Evolutionary conservation across 37 sponge, comb jelly and placozoan genomes (phyloP).

Genomic region (Aphrocallistes beatrix): DNA sequence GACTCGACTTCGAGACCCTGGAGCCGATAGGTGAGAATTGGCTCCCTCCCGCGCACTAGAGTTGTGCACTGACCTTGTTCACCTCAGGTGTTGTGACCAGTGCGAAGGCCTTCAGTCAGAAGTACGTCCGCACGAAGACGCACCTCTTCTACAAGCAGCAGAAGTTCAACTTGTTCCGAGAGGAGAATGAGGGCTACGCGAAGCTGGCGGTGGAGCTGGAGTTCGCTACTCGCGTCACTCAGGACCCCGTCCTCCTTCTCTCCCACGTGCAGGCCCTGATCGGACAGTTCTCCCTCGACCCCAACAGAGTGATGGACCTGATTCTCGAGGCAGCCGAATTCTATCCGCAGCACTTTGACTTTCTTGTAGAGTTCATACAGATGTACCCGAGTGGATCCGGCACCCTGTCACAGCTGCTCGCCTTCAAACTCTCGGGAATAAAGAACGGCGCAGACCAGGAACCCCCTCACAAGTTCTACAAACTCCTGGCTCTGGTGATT

Average conservation of each 20-base stretch:
- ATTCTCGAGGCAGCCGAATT: constrained; percentile 82
- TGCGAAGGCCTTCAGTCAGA: constrained; percentile 68
- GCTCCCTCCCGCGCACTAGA: background rate
- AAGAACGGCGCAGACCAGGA: background rate
- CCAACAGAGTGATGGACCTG: constrained; percentile 91
- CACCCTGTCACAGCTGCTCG: constrained; percentile 77
- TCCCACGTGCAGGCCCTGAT: background rate
- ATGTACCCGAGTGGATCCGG: constrained; percentile 53
- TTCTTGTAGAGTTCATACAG: constrained; percentile 55
- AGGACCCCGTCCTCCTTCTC: background rate
- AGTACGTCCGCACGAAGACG: constrained; percentile 76
- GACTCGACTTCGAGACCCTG: constrained; percentile 74
- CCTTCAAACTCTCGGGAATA: constrained; percentile 63
- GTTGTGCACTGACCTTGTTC: constrained; percentile 30
- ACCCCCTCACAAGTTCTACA: constrained; percentile 43
- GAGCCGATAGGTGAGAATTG: background rate
- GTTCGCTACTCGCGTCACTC: background rate
- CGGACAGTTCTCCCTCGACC: constrained; percentile 90
- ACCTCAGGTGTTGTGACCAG: constrained; percentile 52
- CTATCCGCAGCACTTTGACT: constrained; percentile 55
- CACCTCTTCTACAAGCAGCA: constrained; percentile 95
- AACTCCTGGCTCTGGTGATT: constrained; percentile 66
- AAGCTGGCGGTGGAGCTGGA: constrained; percentile 83
- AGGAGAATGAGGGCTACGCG: constrained; percentile 95
- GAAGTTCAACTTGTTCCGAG: constrained; percentile 95